These are phyloP conservation scores for Syngnathoides biaculeatus DNA, from an alignment of 2,113 vertebrate genomes.

Conservation along the genomic window DNA sequence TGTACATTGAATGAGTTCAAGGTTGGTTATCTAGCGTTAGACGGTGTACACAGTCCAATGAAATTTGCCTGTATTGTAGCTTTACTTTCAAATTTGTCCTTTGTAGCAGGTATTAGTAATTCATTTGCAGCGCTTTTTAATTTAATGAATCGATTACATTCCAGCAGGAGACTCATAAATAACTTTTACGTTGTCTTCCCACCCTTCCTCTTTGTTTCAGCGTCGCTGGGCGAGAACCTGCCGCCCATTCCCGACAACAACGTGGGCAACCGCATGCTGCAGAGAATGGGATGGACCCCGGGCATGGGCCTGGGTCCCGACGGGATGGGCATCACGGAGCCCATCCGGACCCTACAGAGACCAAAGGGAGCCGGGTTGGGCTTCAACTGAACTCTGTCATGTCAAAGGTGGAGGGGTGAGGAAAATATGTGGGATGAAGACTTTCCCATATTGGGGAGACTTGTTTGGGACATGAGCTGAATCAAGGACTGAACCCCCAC, in stretches of 20 bases:
- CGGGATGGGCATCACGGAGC: slow-evolving; percentile 89
- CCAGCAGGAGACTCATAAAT: too few species aligned
- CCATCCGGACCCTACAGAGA: slow-evolving; percentile 86
- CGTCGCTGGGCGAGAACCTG: slow-evolving; percentile 83
- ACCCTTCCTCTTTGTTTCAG: slow-evolving; percentile 67
- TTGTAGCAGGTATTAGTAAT: too few species aligned
- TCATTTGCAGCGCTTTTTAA: too few species aligned
- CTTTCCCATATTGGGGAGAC: slow-evolving; percentile 69
- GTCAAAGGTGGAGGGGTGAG: neutral
- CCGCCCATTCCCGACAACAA: slow-evolving; percentile 88
- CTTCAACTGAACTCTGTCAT: slow-evolving; percentile 78
- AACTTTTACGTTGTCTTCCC: neutral
- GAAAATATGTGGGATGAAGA: slow-evolving; percentile 17
- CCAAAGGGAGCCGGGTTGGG: slow-evolving; percentile 91
- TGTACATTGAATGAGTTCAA: too few species aligned
- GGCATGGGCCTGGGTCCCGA: slow-evolving; percentile 90
- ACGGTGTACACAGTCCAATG: too few species aligned
- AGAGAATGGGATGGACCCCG: slow-evolving; percentile 94
- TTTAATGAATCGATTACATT: too few species aligned
- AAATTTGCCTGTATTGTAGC: too few species aligned
- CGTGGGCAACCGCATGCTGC: slow-evolving; percentile 92
- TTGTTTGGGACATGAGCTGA: slow-evolving; percentile 14
- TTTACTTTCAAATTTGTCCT: too few species aligned
- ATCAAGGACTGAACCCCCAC: slow-evolving; percentile 34
- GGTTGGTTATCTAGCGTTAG: too few species aligned